A percentile compares a stretch with the other conserved stretches of the same genome.
Conservation (phyloP, 2,888 invertebrate genomes). For the Erebia palarica region DNA sequence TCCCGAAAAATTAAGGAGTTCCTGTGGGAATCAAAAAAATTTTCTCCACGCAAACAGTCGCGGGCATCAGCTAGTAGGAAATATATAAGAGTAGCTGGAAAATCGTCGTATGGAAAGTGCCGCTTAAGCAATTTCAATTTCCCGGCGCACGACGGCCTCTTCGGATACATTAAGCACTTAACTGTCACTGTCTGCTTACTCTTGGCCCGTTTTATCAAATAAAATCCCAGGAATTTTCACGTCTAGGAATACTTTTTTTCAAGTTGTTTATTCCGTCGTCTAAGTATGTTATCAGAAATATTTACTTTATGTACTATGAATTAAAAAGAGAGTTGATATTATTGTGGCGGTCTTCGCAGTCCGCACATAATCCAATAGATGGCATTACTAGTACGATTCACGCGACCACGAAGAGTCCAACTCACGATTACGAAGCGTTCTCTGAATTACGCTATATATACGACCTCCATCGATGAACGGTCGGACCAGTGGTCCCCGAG, state of each 20-base stretch:
- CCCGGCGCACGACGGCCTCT: slow-evolving; percentile 67
- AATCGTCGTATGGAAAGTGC: slow-evolving; percentile 42
- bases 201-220: slow-evolving; percentile 64
- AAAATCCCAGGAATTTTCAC: slow-evolving; percentile 48
- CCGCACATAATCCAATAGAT: no score
- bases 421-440: no score
- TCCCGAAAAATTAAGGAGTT: no score
- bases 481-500: no score
- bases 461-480: no score
- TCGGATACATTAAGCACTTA: slow-evolving; percentile 80
- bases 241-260: slow-evolving; percentile 32
- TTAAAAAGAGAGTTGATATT: not conserved
- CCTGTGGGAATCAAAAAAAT: no score
- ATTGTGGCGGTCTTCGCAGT: no score
- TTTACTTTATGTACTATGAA: not conserved
- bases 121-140: slow-evolving; percentile 74
- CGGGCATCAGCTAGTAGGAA: not conserved
- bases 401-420: no score
- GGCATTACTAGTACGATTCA: no score
- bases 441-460: no score
- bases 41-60: no score
- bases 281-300: slow-evolving; percentile 28
- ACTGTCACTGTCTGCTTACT: slow-evolving; percentile 79
- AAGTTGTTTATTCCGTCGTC: slow-evolving; percentile 38
- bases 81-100: not conserved